phyloP scores from a whole-genome alignment of 2,888 invertebrate genomes.

The Sphecodes monilicornis region DNA sequence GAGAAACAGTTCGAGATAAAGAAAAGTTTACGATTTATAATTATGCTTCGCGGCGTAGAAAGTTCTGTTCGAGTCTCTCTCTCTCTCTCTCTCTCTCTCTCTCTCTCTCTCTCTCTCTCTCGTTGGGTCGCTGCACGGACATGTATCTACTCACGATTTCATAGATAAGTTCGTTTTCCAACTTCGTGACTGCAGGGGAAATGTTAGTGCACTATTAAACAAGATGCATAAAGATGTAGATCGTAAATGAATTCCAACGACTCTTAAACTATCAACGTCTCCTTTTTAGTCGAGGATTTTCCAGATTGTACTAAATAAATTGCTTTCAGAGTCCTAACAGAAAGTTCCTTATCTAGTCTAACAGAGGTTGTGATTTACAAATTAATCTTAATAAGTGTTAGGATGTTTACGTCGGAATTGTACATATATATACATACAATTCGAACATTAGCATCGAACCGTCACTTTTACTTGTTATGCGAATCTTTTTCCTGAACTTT shows the following conservation, averaged over 20 bases:
- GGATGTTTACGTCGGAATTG: not conserved
- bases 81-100: not conserved
- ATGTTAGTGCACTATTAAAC: not conserved
- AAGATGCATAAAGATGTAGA: not conserved
- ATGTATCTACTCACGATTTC: not conserved
- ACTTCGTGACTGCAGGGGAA: not conserved
- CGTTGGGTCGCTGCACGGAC: not conserved
- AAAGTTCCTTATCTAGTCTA: not conserved
- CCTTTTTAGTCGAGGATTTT: not conserved
- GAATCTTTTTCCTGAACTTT: not conserved
- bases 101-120: conserved; percentile 21
- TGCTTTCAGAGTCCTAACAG: not conserved
- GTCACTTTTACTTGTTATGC: not conserved
- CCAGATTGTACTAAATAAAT: not conserved
- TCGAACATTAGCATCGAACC: not conserved
- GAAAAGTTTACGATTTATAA: conserved; percentile 43
- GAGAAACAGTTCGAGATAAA: conserved; percentile 26
- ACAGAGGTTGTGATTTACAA: not conserved
- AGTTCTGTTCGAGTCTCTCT: conserved; percentile 35
- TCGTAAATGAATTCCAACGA: not conserved
- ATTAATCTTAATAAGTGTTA: not conserved
- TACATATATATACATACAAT: not conserved
- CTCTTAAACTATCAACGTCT: not conserved
- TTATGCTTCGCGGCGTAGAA: conserved; percentile 47
- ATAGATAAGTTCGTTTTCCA: conserved; percentile 11